These are phyloP conservation scores for Trachymyrmex septentrionalis DNA, from an alignment of 1,140 invertebrate species.

Conservation along the genomic window DNA sequence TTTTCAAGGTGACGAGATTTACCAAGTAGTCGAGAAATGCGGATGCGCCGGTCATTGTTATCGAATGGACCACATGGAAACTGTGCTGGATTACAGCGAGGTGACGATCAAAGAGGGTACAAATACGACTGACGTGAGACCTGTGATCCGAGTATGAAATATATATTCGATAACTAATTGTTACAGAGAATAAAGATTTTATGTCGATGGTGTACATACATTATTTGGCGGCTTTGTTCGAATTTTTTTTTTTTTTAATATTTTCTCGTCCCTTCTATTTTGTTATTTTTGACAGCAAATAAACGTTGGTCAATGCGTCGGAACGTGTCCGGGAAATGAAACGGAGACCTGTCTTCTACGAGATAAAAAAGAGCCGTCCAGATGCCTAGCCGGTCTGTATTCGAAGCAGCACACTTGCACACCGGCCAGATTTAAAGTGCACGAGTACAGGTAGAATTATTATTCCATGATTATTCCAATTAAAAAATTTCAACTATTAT, in stretches of 20 bases:
- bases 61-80: conserved; percentile 84
- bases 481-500: neutral
- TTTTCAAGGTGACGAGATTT: conserved; percentile 82
- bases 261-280: neutral
- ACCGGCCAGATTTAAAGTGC: conserved; percentile 84
- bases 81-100: conserved; percentile 83
- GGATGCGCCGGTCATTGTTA: conserved; percentile 83
- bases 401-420: conserved; percentile 82
- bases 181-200: neutral
- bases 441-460: conserved; percentile 83
- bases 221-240: neutral
- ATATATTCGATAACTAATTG: neutral
- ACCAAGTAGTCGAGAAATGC: conserved; percentile 84
- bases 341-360: conserved; percentile 84
- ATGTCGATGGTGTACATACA: neutral
- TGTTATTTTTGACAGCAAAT: conserved; percentile 81
- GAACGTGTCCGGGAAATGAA: conserved; percentile 82
- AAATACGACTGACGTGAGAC: conserved; percentile 81
- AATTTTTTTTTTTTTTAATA: neutral
- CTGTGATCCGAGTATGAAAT: conserved; percentile 78
- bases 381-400: conserved; percentile 84
- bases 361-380: conserved; percentile 83
- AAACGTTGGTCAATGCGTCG: conserved; percentile 86
- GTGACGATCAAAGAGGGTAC: conserved; percentile 80
- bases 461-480: neutral